Evolutionary conservation across 2,797 vertebrate species (phyloP).

Genomic region (Notolabrus celidotus): DNA sequence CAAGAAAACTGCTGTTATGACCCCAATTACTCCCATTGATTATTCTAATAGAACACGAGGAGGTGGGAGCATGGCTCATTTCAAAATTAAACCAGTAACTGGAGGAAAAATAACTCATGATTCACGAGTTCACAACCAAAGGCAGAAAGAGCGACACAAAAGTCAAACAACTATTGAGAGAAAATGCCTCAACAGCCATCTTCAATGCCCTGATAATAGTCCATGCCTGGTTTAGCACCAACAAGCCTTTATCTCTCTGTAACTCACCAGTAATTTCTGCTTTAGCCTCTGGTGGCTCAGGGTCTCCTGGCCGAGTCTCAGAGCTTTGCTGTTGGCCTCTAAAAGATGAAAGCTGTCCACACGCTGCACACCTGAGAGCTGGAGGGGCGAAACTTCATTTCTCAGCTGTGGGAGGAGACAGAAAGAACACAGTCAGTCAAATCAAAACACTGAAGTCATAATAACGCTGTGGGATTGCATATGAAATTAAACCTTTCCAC

Average conservation of each 20-base stretch:
- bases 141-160: conserved; percentile 43
- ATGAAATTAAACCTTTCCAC: background rate
- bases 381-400: conserved; percentile 81
- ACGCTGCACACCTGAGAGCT: conserved; percentile 63
- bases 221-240: conserved; percentile 34
- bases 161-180: conserved; percentile 38
- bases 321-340: conserved; percentile 70
- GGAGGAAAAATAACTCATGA: conserved; percentile 45
- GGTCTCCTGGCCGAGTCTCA: conserved; percentile 70
- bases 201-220: conserved; percentile 43
- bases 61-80: conserved; percentile 35
- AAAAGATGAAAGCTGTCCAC: conserved; percentile 72
- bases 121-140: conserved; percentile 52
- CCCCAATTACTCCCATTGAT: conserved; percentile 43
- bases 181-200: conserved; percentile 38
- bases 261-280: conserved; percentile 84
- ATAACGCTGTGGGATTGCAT: background rate
- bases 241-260: conserved; percentile 44
- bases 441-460: background rate
- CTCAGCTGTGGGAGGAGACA: conserved; percentile 74
- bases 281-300: conserved; percentile 71
- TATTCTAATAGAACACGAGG: conserved; percentile 18
- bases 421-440: conserved; percentile 13
- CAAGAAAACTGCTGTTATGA: conserved; percentile 37
- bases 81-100: conserved; percentile 59